Evolutionary conservation across 1,140 invertebrate species (phyloP).

Genomic region (Trichogramma pretiosum): DNA sequence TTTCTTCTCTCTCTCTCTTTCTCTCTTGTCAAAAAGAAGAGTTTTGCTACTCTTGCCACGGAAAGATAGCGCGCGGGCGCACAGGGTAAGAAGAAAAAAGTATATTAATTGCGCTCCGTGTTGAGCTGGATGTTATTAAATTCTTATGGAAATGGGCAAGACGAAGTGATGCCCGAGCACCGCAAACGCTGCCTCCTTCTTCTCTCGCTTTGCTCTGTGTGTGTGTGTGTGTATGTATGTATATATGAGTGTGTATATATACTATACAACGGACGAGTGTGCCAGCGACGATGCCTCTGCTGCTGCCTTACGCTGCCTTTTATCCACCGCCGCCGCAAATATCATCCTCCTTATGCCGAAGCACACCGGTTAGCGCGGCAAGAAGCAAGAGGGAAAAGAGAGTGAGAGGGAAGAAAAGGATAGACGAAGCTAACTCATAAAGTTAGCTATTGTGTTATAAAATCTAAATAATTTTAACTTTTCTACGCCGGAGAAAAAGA

Average conservation of each 20-base stretch:
- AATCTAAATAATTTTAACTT: conserved; percentile 45
- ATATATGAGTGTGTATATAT: neutral
- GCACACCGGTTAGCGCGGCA: no score
- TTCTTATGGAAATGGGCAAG: conserved; percentile 43
- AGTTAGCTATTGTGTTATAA: conserved; percentile 44
- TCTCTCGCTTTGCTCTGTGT: no score
- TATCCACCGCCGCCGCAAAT: no score
- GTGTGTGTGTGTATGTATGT: no score
- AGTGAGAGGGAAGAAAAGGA: conserved; percentile 1
- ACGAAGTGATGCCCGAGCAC: no score
- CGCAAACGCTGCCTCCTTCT: no score
- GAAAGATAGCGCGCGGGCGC: conserved; percentile 27
- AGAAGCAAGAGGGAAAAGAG: conserved; percentile 2
- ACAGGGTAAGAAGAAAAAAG: conserved; percentile 41
- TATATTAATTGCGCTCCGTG: conserved; percentile 43
- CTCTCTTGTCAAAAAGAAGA: no score
- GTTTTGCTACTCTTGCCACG: no score
- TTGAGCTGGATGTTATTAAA: conserved; percentile 45
- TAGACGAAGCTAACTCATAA: conserved; percentile 31
- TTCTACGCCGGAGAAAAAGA: conserved; percentile 18
- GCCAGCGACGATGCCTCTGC: no score
- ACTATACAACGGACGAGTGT: neutral
- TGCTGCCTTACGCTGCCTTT: no score
- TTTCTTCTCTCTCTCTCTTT: neutral
- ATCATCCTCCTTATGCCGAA: no score